Evolutionary conservation across 1,140 invertebrate species (phyloP).

Genomic region (Lepidurus arcticus): DNA sequence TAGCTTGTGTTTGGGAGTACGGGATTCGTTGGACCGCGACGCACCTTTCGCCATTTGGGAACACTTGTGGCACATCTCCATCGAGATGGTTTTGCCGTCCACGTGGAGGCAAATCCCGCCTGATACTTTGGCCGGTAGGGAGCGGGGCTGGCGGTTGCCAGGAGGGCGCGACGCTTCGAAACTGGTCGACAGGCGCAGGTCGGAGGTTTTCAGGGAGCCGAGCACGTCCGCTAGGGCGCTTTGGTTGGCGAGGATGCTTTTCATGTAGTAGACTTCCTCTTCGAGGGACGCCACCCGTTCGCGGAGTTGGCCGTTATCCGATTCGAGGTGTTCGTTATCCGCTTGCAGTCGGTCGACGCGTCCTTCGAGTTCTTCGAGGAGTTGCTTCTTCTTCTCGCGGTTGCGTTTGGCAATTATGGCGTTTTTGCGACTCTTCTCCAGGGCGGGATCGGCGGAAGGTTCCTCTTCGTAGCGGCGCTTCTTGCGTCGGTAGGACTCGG

Average conservation of each 20-base stretch:
- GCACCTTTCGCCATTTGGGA: conserved; percentile 37
- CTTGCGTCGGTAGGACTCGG: conserved; percentile 41
- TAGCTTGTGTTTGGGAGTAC: background rate
- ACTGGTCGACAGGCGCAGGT: conserved; percentile 28
- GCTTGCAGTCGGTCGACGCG: conserved; percentile 27
- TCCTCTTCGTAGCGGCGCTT: conserved; percentile 34
- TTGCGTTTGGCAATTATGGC: conserved; percentile 39
- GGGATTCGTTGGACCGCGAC: conserved; percentile 2
- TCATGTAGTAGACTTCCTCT: conserved; percentile 34
- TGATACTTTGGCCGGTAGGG: conserved; percentile 25
- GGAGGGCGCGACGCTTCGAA: conserved; percentile 24
- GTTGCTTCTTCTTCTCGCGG: conserved; percentile 37
- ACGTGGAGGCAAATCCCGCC: conserved; percentile 36
- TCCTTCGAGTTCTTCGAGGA: conserved; percentile 32
- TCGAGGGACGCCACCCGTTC: conserved; percentile 27
- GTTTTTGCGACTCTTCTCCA: conserved; percentile 37
- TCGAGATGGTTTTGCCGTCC: conserved; percentile 30
- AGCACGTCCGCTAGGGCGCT: conserved; percentile 31
- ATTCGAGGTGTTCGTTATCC: conserved; percentile 28
- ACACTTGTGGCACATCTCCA: conserved; percentile 34
- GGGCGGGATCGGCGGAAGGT: conserved; percentile 33
- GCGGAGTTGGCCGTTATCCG: conserved; percentile 30
- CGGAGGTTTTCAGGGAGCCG: conserved; percentile 24
- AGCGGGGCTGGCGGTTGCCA: background rate
- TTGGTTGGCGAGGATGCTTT: conserved; percentile 33